These are phyloP conservation scores for Numenius phaeopus DNA, from an alignment of 2,797 vertebrate species.

Conservation along the genomic window DNA sequence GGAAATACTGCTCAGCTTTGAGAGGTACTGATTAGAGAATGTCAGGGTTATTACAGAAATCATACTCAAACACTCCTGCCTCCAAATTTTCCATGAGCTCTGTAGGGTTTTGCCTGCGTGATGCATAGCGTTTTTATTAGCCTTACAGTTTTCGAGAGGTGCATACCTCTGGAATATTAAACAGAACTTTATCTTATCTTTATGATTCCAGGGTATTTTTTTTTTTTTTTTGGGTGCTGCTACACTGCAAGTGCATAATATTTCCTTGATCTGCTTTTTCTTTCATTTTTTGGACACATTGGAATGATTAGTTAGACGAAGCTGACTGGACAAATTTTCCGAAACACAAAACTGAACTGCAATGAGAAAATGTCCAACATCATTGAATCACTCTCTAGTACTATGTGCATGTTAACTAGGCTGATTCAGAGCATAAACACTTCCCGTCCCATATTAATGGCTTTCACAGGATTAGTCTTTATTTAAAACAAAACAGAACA, in stretches of 20 bases:
- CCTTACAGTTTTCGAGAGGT: not conserved
- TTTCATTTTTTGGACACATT: not conserved
- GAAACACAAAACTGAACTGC: not conserved
- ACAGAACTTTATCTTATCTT: not conserved
- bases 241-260: not conserved
- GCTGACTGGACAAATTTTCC: not conserved
- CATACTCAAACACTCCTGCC: not conserved
- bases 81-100: not conserved
- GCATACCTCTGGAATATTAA: not conserved
- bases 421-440: not conserved
- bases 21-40: constrained; percentile 16
- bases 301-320: not conserved
- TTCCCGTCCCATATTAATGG: not conserved
- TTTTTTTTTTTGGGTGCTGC: not conserved
- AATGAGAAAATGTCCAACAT: not conserved
- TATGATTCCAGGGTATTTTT: not conserved
- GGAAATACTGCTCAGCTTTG: constrained; percentile 24
- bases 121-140: not conserved
- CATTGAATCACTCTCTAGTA: not conserved
- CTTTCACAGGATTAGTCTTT: not conserved
- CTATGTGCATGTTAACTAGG: not conserved
- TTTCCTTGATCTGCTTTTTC: constrained; percentile 8
- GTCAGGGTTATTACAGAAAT: not conserved
- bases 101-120: not conserved
- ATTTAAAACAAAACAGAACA: not conserved